These are phyloP conservation scores for Rhinichthys klamathensis DNA, from an alignment of 2,113 vertebrate species.

Conservation along the genomic window DNA sequence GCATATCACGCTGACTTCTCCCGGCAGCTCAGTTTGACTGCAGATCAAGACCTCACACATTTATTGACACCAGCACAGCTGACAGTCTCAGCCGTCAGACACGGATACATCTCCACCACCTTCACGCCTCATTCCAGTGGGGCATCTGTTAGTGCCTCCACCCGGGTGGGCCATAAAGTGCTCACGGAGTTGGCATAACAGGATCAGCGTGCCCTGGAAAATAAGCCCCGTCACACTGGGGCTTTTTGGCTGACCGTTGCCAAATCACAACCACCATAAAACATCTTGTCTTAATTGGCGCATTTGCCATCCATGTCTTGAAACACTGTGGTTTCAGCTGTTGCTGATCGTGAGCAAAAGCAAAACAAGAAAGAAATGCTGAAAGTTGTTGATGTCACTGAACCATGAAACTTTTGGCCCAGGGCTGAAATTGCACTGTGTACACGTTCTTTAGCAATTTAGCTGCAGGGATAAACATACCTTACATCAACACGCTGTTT, in stretches of 20 bases:
- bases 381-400: conserved; percentile 77
- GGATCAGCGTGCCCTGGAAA: background rate
- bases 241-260: conserved; percentile 12
- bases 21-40: conserved; percentile 19
- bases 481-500: conserved; percentile 81
- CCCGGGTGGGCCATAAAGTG: conserved; percentile 22
- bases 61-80: conserved; percentile 35
- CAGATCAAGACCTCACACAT: conserved; percentile 42
- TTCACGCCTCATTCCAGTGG: background rate
- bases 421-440: conserved; percentile 80
- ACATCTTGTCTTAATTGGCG: background rate
- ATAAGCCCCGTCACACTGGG: conserved; percentile 15
- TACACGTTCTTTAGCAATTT: conserved; percentile 79
- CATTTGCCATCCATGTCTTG: background rate
- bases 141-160: conserved; percentile 19
- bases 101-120: background rate
- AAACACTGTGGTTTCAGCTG: conserved; percentile 63
- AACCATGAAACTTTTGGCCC: conserved; percentile 81
- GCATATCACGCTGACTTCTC: conserved; percentile 37
- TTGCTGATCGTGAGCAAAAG: conserved; percentile 42
- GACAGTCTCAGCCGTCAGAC: conserved; percentile 28
- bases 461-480: conserved; percentile 85
- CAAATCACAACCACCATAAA: conserved; percentile 27
- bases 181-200: conserved; percentile 10
- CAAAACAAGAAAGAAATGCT: conserved; percentile 58